Base-by-base conservation (phyloP, 2,113 vertebrate genomes). In the Chlorodrepanis virens region DNA sequence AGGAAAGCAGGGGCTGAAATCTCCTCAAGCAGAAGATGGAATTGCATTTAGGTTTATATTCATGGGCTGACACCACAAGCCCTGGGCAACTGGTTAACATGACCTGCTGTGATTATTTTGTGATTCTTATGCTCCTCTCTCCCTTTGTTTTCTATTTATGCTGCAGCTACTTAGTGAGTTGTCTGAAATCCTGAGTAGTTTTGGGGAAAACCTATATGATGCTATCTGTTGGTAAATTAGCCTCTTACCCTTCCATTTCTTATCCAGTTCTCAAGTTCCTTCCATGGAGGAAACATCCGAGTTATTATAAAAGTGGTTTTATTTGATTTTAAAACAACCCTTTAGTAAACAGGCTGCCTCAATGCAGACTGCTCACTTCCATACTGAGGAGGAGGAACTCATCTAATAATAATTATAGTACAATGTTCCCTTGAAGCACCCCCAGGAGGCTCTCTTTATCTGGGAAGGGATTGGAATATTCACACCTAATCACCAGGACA, bases 391-490 rank as follows among this genome's bases (percentile, higher is more conserved):
- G 44, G 75, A 90, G 64, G 79, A 96, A 95, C 64, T 78, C 39
- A 39, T 61, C 81, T 87, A 85, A 83, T 78, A 81, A 69, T 64
- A 67, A 50, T 90, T 89, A 45, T 12, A 57, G 56, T 42, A 78
- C 69, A 90, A 90, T 71, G 23, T 52, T 92, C 40, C 75, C 75
- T 77, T 5, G 0, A 94, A 96, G 56, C 39, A 74, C 44, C 72
- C 94, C 75, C 94, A 75, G 50, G 68, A 95, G 92, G 14, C 44
- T 90, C 71, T n/a, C 27, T 80, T 88, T 89, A 75, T 95, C 75
- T 86, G 52, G 64, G 52, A 92, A 70, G 81, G 44, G 39, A 69
- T 80, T 67, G 59, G 90, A 95, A 93, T 94, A 92, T 86, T 96
- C 90, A 93, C 83, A 90, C 56, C 85, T 92, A 88, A 95, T 92